phyloP scores from a whole-genome alignment of 2,797 vertebrate species.

The Halcyon chelicuti region DNA sequence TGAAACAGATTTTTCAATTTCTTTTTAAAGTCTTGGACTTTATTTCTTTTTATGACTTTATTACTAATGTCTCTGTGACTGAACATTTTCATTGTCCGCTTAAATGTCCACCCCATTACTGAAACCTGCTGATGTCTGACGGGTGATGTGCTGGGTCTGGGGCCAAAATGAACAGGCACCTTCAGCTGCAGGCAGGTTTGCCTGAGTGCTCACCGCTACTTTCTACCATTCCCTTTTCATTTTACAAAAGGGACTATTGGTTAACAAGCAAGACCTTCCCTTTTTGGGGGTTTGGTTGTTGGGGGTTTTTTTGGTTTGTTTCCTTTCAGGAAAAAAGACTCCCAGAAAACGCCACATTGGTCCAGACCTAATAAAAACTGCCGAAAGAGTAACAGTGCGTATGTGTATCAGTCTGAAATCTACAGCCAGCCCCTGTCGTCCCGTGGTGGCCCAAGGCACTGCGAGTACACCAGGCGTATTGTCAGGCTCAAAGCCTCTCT shows the following conservation, averaged over 20 bases:
- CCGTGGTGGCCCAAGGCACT: not conserved
- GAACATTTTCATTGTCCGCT: not conserved
- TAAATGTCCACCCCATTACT: not conserved
- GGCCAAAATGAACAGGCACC: not conserved
- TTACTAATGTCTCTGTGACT: not conserved
- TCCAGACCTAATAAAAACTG: not conserved
- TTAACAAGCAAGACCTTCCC: not conserved
- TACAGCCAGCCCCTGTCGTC: fast-evolving
- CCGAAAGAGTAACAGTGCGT: fast-evolving
- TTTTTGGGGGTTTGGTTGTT: no score
- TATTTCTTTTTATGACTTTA: not conserved
- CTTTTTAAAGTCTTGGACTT: not conserved
- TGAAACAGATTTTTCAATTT: not conserved
- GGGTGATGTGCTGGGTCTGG: not conserved
- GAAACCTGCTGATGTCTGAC: not conserved
- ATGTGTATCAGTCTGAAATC: fast-evolving
- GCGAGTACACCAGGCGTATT: fast-evolving
- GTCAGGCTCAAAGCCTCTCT: not conserved
- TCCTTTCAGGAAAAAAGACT: not conserved
- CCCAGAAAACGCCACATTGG: not conserved
- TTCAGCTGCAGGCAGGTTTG: not conserved
- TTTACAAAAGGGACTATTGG: not conserved
- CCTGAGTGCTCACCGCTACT: not conserved
- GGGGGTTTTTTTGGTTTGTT: not conserved
- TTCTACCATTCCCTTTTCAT: not conserved